Evolutionary conservation across 2,888 invertebrate genomes (phyloP).

Genomic region (Drosophila neonasuta): DNA sequence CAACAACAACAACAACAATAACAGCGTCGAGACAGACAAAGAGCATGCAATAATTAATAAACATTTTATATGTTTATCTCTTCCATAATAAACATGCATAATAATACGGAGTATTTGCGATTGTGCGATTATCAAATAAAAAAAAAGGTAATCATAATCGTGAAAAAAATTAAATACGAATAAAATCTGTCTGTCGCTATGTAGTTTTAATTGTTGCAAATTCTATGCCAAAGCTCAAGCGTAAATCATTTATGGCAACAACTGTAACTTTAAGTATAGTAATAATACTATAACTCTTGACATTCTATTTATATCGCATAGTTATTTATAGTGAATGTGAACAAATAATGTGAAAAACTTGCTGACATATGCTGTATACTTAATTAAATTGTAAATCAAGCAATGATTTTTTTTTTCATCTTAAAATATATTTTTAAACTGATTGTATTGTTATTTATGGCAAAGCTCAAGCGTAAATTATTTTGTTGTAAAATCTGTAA

Average conservation of each 20-base stretch:
- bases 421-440: too few species aligned
- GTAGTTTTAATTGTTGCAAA: slow-evolving; percentile 21
- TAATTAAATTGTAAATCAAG: too few species aligned
- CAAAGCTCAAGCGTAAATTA: slow-evolving; percentile 7
- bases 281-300: slow-evolving; percentile 1
- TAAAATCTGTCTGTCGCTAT: slow-evolving; percentile 15
- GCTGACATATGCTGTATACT: too few species aligned
- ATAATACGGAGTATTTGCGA: slow-evolving; percentile 24
- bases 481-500: slow-evolving; percentile 7
- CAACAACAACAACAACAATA: slow-evolving; percentile 32
- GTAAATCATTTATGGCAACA: slow-evolving; percentile 8
- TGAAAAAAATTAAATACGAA: slow-evolving; percentile 11
- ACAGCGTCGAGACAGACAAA: slow-evolving; percentile 29
- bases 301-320: neutral
- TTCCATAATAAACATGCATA: slow-evolving; percentile 41
- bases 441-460: neutral
- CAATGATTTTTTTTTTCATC: too few species aligned
- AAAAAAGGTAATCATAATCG: slow-evolving; percentile 38
- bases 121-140: slow-evolving; percentile 42
- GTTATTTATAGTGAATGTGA: neutral
- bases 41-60: slow-evolving; percentile 56
- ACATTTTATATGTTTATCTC: slow-evolving; percentile 55
- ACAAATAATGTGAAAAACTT: too few species aligned
- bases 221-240: slow-evolving; percentile 1
- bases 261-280: slow-evolving; percentile 6